Percentiles rank a stretch among this genome's conserved stretches.
These are phyloP conservation scores for Chloroceryle aenea DNA, from an alignment of 2,113 vertebrate species.

Conservation along the genomic window DNA sequence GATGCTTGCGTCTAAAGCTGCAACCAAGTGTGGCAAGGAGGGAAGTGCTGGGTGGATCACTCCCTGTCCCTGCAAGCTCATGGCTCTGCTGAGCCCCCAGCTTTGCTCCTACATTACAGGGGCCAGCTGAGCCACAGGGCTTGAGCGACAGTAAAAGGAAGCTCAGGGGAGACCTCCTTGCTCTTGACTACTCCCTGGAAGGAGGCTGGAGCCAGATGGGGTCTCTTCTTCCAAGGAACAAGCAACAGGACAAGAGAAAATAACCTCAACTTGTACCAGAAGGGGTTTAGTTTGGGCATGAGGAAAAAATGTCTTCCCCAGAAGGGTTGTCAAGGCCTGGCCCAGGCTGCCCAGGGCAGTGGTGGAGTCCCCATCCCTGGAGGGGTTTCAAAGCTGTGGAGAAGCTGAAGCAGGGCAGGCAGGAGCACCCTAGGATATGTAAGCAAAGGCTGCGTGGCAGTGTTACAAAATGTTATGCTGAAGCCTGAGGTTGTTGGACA, in stretches of 20 bases:
- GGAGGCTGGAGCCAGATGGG: neutral
- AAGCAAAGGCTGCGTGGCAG: neutral
- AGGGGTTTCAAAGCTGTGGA: neutral
- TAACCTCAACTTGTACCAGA: neutral
- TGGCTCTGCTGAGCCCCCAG: rapidly evolving
- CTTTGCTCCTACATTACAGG: rapidly evolving
- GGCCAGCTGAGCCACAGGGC: neutral
- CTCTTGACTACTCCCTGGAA: neutral
- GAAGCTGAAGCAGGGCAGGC: rapidly evolving
- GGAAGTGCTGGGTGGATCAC: neutral
- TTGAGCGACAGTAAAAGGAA: neutral
- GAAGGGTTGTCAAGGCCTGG: neutral
- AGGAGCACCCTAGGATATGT: rapidly evolving
- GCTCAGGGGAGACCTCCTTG: neutral
- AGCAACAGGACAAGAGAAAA: neutral
- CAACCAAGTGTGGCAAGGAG: neutral
- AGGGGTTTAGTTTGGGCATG: neutral
- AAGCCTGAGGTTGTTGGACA: rapidly evolving
- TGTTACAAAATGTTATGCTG: rapidly evolving
- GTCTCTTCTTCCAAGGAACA: neutral
- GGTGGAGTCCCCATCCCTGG: neutral
- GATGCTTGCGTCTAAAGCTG: neutral
- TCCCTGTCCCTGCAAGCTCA: neutral
- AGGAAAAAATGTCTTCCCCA: neutral
- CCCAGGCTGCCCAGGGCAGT: neutral